A percentile compares a stretch with the other conserved stretches of the same genome.
phyloP scores from a whole-genome alignment of 2,113 vertebrate genomes.

The Albula glossodonta region DNA sequence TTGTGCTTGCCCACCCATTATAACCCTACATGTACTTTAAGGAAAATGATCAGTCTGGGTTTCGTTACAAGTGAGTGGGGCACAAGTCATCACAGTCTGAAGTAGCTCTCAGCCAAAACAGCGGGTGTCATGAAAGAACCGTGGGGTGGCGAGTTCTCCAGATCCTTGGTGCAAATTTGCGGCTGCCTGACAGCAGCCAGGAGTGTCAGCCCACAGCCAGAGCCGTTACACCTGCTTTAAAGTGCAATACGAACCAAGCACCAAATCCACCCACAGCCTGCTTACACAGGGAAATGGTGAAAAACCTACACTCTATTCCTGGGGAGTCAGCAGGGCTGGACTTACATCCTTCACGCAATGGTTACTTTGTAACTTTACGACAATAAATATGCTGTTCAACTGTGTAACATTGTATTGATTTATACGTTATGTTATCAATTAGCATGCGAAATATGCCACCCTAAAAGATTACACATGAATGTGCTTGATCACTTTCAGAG shows the following conservation, averaged over 20 bases:
- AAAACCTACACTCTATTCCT: background rate
- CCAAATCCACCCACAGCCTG: background rate
- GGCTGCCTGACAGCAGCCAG: background rate
- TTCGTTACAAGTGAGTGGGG: background rate
- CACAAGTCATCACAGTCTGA: background rate
- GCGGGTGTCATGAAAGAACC: background rate
- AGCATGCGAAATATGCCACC: no score
- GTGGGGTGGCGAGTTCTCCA: background rate
- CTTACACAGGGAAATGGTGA: background rate
- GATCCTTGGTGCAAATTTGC: slow-evolving; percentile 2
- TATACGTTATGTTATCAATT: no score
- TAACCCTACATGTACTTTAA: background rate
- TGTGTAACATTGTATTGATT: no score
- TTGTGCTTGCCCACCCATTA: no score
- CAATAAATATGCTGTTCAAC: background rate
- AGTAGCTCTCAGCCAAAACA: background rate
- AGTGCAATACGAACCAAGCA: background rate
- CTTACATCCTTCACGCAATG: background rate
- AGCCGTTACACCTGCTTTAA: slow-evolving; percentile 4
- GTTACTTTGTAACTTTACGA: background rate
- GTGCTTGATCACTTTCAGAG: no score
- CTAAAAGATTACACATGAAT: no score
- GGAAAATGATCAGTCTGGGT: background rate
- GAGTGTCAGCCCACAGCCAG: background rate
- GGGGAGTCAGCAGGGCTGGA: background rate